Conservation (phyloP, 2,113 vertebrate genomes). For the Chunga burmeisteri region DNA sequence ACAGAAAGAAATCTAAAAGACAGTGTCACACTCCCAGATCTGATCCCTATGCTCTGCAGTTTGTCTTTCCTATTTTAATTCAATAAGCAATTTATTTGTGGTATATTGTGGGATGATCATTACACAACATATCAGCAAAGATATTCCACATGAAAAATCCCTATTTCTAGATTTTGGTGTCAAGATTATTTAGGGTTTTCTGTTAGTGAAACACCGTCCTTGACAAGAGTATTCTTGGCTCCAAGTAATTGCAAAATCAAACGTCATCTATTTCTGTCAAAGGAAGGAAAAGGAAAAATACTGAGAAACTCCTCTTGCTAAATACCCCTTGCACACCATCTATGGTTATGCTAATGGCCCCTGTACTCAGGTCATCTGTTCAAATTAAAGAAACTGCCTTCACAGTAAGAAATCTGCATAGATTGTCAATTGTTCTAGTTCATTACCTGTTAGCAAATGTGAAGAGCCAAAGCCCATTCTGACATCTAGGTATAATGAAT, state of each 20-base stretch:
- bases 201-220: not conserved
- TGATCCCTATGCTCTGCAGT: not conserved
- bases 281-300: not conserved
- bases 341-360: not conserved
- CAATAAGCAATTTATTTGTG: not conserved
- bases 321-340: not conserved
- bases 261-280: not conserved
- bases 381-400: slow-evolving; percentile 43
- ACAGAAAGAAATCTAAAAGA: not conserved
- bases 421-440: slow-evolving; percentile 34
- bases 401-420: slow-evolving; percentile 31
- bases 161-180: not conserved
- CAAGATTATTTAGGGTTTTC: not conserved
- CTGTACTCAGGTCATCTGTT: slow-evolving; percentile 10
- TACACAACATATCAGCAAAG: not conserved
- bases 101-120: not conserved
- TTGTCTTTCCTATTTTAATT: not conserved
- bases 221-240: not conserved
- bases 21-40: not conserved
- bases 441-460: slow-evolving; percentile 41
- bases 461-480: slow-evolving; percentile 16
- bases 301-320: not conserved
- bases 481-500: slow-evolving; percentile 18
- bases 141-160: not conserved
- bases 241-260: not conserved